Conservation (phyloP, 2,888 invertebrate genomes). For the Lasioglossum figueresi region DNA sequence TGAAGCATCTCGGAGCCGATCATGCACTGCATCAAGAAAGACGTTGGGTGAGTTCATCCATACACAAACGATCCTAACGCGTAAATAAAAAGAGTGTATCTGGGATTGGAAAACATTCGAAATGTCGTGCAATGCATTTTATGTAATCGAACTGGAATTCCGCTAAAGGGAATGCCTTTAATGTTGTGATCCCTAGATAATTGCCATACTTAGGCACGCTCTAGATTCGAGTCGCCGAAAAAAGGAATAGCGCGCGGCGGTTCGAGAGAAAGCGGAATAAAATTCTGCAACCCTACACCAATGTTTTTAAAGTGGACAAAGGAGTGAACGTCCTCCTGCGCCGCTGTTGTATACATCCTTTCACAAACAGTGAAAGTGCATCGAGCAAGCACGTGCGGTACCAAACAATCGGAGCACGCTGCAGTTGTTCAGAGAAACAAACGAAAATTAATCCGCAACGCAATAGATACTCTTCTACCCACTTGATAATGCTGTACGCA, state of each 20-base stretch:
- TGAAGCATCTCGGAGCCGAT: neutral
- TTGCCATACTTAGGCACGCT: neutral
- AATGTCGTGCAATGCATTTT: neutral
- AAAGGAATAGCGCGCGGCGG: neutral
- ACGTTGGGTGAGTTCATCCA: conserved; percentile 20
- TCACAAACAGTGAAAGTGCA: conserved; percentile 7
- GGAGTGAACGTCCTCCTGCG: neutral
- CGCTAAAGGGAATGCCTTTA: neutral
- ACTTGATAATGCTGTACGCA: neutral
- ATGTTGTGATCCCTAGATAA: neutral
- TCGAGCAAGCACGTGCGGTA: neutral
- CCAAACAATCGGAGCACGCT: neutral
- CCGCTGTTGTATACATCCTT: neutral
- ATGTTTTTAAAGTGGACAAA: neutral
- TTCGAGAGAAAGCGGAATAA: neutral
- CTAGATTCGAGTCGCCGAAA: neutral
- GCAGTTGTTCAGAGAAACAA: neutral
- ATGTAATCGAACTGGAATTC: neutral
- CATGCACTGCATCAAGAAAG: neutral
- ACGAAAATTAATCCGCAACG: neutral
- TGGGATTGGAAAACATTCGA: neutral
- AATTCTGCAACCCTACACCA: neutral
- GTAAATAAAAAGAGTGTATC: neutral
- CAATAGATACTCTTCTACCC: neutral
- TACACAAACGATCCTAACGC: neutral